phyloP scores from a whole-genome alignment of 2,888 invertebrate genomes.

The Lymantria dispar region DNA sequence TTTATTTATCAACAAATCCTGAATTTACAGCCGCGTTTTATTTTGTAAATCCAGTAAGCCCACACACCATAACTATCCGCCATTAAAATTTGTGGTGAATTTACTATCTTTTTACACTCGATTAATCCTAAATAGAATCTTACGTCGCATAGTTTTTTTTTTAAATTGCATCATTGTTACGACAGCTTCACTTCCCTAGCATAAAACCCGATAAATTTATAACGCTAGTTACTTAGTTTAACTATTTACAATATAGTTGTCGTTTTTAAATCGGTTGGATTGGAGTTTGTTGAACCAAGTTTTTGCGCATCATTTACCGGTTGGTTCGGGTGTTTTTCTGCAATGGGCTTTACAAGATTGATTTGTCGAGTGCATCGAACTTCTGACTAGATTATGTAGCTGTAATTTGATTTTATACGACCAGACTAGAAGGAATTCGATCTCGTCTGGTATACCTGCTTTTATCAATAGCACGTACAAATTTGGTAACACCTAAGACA shows the following conservation, averaged over 20 bases:
- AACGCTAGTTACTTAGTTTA: background rate
- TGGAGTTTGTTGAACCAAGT: constrained; percentile 66
- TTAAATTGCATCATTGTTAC: constrained; percentile 42
- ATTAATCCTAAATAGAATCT: background rate
- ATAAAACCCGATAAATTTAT: constrained; percentile 20
- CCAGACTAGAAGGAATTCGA: background rate
- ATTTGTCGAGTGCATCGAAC: constrained; percentile 48
- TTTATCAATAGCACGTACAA: background rate
- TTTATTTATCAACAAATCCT: background rate
- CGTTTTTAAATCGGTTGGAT: constrained; percentile 14
- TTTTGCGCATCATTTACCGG: constrained; percentile 59
- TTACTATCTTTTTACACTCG: constrained; percentile 26
- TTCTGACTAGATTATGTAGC: constrained; percentile 5
- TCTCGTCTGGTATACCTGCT: background rate
- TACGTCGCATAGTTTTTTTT: constrained; percentile 25
- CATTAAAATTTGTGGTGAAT: constrained; percentile 17
- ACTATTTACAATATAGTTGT: background rate
- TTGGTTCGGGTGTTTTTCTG: constrained; percentile 46
- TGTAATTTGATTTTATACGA: background rate
- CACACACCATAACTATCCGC: constrained; percentile 20
- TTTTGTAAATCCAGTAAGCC: constrained; percentile 9
- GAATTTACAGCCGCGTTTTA: too few species aligned
- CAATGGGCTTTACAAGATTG: constrained; percentile 40
- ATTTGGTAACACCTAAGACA: too few species aligned
- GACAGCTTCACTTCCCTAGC: constrained; percentile 20